Base-by-base conservation (phyloP, 2,797 vertebrate genomes). In the Syngnathus rostellatus region DNA sequence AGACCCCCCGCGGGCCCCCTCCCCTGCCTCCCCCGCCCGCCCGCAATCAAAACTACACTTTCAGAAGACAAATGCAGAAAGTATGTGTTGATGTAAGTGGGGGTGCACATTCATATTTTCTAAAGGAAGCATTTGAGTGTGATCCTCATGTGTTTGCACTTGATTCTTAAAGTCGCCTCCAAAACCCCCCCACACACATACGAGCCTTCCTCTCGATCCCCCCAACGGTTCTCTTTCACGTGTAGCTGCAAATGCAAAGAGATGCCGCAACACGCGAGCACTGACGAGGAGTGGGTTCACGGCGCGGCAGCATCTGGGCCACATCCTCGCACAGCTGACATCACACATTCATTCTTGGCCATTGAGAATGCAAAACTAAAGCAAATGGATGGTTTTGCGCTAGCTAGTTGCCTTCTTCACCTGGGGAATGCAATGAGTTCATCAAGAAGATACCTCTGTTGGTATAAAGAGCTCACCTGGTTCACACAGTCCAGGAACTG, bases 401-500 rank as follows among this genome's bases (percentile, higher is more conserved):
- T 51, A 21, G 31, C 19, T 51, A 21, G 31, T 73, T 19, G 25
- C 70, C 60, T 53, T 65, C 55, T 53, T 69, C 50, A 10, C 65
- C 65, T 45, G 31, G 78, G 66, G 82, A 88, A 87, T 85, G 81
- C 67, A 69, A 76, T 86, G 85, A 90, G 70, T 71, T 89, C 83
- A 89, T 46, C 43, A 31, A 53, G 37, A 59, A 61, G 43, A 65
- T 62, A 83, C 23, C 23, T 23, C 23, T 23, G 23, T 10, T 8
- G 55, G 12, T 8, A 62, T 65, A 25, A 55, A 41, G 51, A 0
- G 62, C 86, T 94, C 82, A 95, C 97, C 94, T 98, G 97, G 82
- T 99, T 95, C 53, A 98, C 95, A 25, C 96, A 98, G 87, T 99
- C 97, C 75, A 99, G 89, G 85, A 99, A 99, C 67, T 98, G 96